A percentile compares a stretch with the other conserved stretches of the same genome.
Conservation (phyloP, 92 coral and sea anemone species). For the Zoanthus gigantus region DNA sequence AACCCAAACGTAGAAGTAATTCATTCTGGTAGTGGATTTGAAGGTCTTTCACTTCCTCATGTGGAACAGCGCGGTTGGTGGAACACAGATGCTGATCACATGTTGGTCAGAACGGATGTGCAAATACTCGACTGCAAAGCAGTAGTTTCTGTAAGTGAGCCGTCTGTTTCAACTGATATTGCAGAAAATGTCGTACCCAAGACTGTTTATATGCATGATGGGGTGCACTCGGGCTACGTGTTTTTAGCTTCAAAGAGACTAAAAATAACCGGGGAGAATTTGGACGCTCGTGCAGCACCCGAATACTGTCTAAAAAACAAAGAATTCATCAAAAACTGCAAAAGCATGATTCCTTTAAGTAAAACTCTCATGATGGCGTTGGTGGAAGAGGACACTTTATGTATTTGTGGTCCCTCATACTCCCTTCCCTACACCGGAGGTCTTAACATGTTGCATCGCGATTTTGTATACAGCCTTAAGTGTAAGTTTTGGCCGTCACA, state of each 20-base stretch:
- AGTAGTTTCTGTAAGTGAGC: neutral
- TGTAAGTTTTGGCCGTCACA: conserved; percentile 83
- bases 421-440: conserved; percentile 58
- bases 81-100: conserved; percentile 89
- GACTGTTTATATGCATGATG: conserved; percentile 55
- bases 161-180: conserved; percentile 4
- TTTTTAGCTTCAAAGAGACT: conserved; percentile 41
- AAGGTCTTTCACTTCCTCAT: conserved; percentile 80
- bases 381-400: conserved; percentile 20
- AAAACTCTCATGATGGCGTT: conserved; percentile 20
- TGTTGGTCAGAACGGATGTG: conserved; percentile 74
- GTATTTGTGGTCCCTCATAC: conserved; percentile 71
- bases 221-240: conserved; percentile 71
- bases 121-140: conserved; percentile 49
- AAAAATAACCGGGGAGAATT: neutral
- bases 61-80: conserved; percentile 50
- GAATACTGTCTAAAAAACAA: conserved; percentile 58
- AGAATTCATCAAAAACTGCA: conserved; percentile 63
- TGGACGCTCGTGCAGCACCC: conserved; percentile 14
- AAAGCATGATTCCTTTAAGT: conserved; percentile 59
- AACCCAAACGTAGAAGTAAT: conserved; percentile 69
- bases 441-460: conserved; percentile 57
- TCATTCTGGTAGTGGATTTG: conserved; percentile 84
- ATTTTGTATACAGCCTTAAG: conserved; percentile 81
- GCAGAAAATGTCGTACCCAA: conserved; percentile 13